These are phyloP conservation scores for Hoplodrina blanda DNA, from an alignment of 2,888 invertebrate species.

Conservation along the genomic window DNA sequence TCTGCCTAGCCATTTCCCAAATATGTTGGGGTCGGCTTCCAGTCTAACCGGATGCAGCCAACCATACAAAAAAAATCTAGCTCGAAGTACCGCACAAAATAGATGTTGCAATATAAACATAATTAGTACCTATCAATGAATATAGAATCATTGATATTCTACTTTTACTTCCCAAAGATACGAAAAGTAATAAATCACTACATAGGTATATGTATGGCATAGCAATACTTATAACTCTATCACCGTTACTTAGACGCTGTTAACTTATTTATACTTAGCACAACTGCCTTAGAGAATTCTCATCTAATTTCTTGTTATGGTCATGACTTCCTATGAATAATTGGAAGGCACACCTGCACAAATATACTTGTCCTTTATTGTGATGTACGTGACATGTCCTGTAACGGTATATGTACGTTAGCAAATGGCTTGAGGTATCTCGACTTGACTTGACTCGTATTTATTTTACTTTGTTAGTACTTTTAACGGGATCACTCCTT, in stretches of 20 bases:
- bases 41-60: too few relatives aligned
- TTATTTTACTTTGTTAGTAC: too few relatives aligned
- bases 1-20: too few relatives aligned
- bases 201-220: not conserved
- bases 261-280: not conserved
- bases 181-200: constrained; percentile 22
- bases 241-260: constrained; percentile 17
- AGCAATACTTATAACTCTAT: not conserved
- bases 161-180: constrained; percentile 32
- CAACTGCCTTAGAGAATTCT: constrained; percentile 24
- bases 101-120: not conserved
- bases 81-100: not conserved
- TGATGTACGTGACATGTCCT: constrained; percentile 42
- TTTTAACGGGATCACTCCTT: constrained; percentile 62
- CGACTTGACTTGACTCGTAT: too few relatives aligned
- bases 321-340: constrained; percentile 47
- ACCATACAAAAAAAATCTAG: not conserved
- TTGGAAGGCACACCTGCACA: constrained; percentile 47
- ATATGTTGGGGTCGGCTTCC: too few relatives aligned
- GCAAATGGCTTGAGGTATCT: constrained; percentile 24
- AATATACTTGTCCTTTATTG: constrained; percentile 33
- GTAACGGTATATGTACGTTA: constrained; percentile 55
- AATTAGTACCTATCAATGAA: not conserved
- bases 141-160: constrained; percentile 7
- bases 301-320: constrained; percentile 40